Conservation (phyloP, 2,888 invertebrate species). For the Nomada hirtipes region DNA sequence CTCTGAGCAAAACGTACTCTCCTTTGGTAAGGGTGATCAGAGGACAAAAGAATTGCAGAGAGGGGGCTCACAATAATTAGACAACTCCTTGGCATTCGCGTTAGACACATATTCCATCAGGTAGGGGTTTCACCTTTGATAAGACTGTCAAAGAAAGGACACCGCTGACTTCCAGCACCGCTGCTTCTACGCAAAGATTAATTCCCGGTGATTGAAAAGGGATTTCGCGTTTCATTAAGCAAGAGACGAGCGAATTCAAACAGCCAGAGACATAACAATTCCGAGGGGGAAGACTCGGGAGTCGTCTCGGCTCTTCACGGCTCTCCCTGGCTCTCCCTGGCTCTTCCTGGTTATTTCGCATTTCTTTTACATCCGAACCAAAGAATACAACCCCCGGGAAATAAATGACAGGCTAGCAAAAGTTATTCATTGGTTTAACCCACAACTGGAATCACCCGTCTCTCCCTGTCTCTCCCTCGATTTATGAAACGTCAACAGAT, state of each 20-base stretch:
- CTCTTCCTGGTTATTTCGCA: no score
- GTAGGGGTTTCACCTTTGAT: background rate
- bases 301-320: background rate
- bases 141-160: background rate
- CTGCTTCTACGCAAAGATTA: background rate
- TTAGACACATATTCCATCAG: background rate
- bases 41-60: background rate
- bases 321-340: background rate
- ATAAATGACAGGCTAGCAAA: no score
- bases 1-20: background rate
- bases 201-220: slow-evolving; percentile 15
- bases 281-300: background rate
- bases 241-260: background rate
- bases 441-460: no score
- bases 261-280: background rate
- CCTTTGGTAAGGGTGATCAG: background rate
- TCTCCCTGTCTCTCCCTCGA: background rate
- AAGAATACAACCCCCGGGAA: no score
- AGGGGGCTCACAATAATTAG: background rate
- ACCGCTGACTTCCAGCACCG: background rate
- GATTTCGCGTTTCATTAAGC: slow-evolving; percentile 31
- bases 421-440: no score
- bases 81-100: background rate
- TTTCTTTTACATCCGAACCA: no score
- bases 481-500: background rate